Evolutionary conservation across 2,888 invertebrate species (phyloP).

Genomic region (Oscheius myriophilus): DNA sequence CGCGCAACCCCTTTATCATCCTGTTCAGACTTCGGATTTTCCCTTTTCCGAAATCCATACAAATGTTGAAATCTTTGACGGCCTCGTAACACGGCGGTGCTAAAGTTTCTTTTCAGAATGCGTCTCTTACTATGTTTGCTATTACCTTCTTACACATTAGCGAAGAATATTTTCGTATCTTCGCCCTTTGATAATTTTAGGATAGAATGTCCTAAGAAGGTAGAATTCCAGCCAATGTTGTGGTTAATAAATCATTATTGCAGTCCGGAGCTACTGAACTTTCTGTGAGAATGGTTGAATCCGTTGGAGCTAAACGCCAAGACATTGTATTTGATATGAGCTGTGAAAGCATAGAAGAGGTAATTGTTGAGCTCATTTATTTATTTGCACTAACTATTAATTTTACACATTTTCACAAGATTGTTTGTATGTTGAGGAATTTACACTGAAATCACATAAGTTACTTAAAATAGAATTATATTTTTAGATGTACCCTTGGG

Average conservation of each 20-base stretch:
- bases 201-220: constrained; percentile 68
- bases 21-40: neutral
- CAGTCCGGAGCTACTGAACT: constrained; percentile 54
- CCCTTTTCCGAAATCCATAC: no score
- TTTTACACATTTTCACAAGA: no score
- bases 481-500: constrained; percentile 65
- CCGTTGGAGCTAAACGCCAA: constrained; percentile 66
- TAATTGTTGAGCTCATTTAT: constrained; percentile 14
- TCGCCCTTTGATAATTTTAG: constrained; percentile 69
- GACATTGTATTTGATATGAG: constrained; percentile 68
- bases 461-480: neutral
- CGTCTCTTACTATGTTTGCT: constrained; percentile 14
- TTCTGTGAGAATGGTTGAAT: constrained; percentile 68
- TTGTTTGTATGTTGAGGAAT: no score
- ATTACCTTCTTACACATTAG: neutral
- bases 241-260: constrained; percentile 14
- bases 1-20: constrained; percentile 16
- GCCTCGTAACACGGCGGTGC: no score
- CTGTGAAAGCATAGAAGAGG: constrained; percentile 65
- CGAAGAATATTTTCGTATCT: constrained; percentile 62
- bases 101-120: neutral
- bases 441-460: no score
- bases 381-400: no score
- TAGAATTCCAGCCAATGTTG: constrained; percentile 35
- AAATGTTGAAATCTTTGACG: no score